Conservation (phyloP, 2,888 invertebrate species). For the Scelioninae gen. 1 region DNA sequence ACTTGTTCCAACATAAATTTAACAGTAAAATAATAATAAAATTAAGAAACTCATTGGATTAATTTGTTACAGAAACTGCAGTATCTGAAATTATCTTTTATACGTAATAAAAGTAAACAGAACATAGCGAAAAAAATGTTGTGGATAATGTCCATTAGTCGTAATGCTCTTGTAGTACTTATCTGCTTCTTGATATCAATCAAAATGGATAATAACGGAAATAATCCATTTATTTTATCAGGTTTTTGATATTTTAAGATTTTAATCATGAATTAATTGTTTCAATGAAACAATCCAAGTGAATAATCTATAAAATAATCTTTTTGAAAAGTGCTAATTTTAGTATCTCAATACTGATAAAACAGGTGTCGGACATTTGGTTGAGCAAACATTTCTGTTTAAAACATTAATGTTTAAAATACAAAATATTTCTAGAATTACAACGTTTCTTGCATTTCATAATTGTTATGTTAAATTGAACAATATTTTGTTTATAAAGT, state of each 20-base stretch:
- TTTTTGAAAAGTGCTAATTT: too few species aligned
- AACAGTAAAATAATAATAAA: not conserved
- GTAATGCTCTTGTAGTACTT: slow-evolving; percentile 91
- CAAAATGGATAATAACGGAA: slow-evolving; percentile 79
- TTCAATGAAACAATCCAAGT: too few species aligned
- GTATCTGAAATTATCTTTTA: slow-evolving; percentile 84
- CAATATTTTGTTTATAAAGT: too few species aligned
- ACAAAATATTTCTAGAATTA: too few species aligned
- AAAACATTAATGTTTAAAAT: too few species aligned
- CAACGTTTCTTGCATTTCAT: too few species aligned
- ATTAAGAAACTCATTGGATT: not conserved
- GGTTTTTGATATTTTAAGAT: slow-evolving; percentile 69
- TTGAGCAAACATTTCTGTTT: too few species aligned
- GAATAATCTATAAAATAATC: too few species aligned
- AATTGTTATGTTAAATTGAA: too few species aligned
- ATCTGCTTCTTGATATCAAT: slow-evolving; percentile 87
- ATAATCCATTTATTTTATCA: slow-evolving; percentile 87
- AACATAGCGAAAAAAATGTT: slow-evolving; percentile 85
- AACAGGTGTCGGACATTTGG: too few species aligned
- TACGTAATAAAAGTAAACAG: slow-evolving; percentile 77
- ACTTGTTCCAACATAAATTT: not conserved
- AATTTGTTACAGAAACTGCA: slow-evolving; percentile 86
- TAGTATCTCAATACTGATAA: too few species aligned
- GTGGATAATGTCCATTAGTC: slow-evolving; percentile 91
- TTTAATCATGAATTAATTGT: too few species aligned